These are phyloP conservation scores for Siniperca obscura DNA, from an alignment of 2,797 vertebrate genomes.

Conservation along the genomic window DNA sequence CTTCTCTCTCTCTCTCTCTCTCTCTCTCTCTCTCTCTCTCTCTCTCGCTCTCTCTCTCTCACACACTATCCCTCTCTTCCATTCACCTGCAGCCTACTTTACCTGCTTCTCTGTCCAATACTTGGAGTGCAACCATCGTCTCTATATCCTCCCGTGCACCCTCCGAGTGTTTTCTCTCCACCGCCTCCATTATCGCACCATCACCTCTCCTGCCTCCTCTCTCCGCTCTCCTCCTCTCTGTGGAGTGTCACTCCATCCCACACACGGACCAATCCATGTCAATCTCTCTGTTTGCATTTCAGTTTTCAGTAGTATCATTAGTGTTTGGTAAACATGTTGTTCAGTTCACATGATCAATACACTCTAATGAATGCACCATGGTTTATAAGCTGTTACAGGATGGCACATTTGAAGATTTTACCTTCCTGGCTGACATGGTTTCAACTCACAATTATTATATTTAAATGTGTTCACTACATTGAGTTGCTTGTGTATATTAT, in stretches of 20 bases:
- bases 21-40: not conserved
- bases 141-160: slow-evolving; percentile 61
- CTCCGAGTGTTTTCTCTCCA: slow-evolving; percentile 68
- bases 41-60: slow-evolving; percentile 7
- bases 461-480: not conserved
- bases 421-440: not conserved
- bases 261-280: slow-evolving; percentile 62
- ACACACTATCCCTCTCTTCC: slow-evolving; percentile 30
- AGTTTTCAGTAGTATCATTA: slow-evolving; percentile 59
- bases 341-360: slow-evolving; percentile 59
- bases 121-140: slow-evolving; percentile 66
- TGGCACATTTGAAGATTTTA: not conserved
- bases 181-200: slow-evolving; percentile 72
- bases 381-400: slow-evolving; percentile 11
- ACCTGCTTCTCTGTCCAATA: slow-evolving; percentile 69
- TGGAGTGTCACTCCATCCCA: slow-evolving; percentile 73
- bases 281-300: slow-evolving; percentile 66
- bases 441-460: not conserved
- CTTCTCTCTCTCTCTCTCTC: slow-evolving; percentile 9
- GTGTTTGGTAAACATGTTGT: slow-evolving; percentile 76
- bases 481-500: not conserved
- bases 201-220: slow-evolving; percentile 65
- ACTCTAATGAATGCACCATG: slow-evolving; percentile 49
- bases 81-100: slow-evolving; percentile 74
- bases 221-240: slow-evolving; percentile 47